phyloP scores from a whole-genome alignment of 2,888 invertebrate species.

The Leptopilina drosophilae region DNA sequence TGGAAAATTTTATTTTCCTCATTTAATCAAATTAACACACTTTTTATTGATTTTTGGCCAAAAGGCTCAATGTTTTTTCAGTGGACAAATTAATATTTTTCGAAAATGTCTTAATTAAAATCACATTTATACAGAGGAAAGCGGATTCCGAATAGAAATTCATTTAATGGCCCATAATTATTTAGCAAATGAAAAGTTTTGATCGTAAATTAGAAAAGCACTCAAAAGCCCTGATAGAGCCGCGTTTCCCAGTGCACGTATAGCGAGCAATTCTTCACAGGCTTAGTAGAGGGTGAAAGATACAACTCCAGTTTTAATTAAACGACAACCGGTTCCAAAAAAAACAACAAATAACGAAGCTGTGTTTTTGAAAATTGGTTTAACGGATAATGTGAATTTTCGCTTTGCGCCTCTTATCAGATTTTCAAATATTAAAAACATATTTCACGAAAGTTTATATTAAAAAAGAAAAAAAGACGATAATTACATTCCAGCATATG shows the following conservation, averaged over 20 bases:
- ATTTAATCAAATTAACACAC: neutral
- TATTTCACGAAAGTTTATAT: neutral
- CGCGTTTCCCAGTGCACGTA: constrained; percentile 6
- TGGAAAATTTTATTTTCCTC: constrained; percentile 1
- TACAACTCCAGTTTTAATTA: constrained; percentile 26
- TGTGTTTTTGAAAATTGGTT: neutral
- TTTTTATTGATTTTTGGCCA: neutral
- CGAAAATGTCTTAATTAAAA: neutral
- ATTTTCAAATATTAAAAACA: neutral
- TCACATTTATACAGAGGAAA: neutral
- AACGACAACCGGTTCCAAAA: constrained; percentile 15
- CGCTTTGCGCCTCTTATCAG: neutral
- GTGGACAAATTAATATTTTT: neutral
- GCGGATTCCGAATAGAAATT: constrained; percentile 13
- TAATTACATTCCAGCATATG: neutral
- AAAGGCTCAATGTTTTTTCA: too few relatives aligned
- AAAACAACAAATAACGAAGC: constrained; percentile 15
- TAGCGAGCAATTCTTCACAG: constrained; percentile 35
- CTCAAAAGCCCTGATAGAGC: constrained; percentile 30
- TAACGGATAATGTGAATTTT: neutral
- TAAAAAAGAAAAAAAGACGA: neutral
- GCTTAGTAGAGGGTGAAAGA: constrained; percentile 33
- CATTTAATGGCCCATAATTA: constrained; percentile 4
- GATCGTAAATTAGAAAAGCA: constrained; percentile 28
- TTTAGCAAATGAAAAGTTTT: constrained; percentile 27